Percentiles rank a stretch among this genome's conserved stretches.
Evolutionary conservation across 2,888 invertebrate species (phyloP).

Genomic region (Acholoe squamosa): DNA sequence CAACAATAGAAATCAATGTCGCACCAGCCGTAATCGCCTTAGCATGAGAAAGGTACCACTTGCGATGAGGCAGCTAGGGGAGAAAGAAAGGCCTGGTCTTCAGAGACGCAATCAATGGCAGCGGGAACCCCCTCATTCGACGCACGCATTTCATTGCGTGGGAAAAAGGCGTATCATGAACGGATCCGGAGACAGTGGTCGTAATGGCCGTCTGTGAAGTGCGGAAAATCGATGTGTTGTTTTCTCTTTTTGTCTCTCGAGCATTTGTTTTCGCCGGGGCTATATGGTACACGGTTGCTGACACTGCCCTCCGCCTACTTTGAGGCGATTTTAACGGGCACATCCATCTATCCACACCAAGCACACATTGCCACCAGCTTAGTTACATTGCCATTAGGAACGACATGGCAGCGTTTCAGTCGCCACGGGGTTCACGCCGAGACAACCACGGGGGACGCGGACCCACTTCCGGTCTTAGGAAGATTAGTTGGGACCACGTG

Average conservation of each 20-base stretch:
- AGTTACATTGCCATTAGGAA: conserved; percentile 40
- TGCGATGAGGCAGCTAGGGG: background rate
- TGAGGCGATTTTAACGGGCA: conserved; percentile 29
- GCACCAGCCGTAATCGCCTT: conserved; percentile 34
- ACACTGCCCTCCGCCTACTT: background rate
- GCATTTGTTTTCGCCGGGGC: background rate
- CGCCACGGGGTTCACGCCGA: conserved; percentile 18
- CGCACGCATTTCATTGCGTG: conserved; percentile 45
- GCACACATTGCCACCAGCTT: conserved; percentile 12
- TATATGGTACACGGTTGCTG: background rate
- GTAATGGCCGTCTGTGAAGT: conserved; percentile 54
- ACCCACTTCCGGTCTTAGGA: conserved; percentile 52
- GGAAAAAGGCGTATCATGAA: conserved; percentile 41
- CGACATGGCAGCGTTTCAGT: background rate
- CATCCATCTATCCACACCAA: background rate
- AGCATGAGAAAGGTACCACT: conserved; percentile 56
- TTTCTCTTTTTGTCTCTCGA: background rate
- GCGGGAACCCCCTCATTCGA: conserved; percentile 39
- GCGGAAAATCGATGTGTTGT: conserved; percentile 25
- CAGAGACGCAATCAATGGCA: conserved; percentile 35
- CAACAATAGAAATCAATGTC: conserved; percentile 57
- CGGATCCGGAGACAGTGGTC: background rate
- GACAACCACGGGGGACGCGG: background rate
- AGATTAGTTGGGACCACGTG: conserved; percentile 42
- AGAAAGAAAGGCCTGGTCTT: conserved; percentile 35